phyloP scores from a whole-genome alignment of 2,888 invertebrate species.

The Sympetrum striolatum region DNA sequence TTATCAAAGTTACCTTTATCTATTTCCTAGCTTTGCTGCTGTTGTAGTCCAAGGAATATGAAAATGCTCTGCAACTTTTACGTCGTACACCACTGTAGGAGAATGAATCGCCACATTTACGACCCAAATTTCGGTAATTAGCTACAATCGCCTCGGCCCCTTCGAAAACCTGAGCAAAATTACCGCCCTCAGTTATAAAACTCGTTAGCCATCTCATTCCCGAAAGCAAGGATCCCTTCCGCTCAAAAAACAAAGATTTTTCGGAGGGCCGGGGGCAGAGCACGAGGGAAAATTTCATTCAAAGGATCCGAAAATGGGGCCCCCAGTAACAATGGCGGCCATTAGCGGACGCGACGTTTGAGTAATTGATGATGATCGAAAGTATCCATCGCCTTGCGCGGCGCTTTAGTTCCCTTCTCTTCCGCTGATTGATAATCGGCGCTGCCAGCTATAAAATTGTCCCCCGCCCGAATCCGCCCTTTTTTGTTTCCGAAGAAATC shows the following conservation, averaged over 20 bases:
- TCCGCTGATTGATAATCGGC: constrained; percentile 30
- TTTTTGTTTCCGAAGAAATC: not conserved
- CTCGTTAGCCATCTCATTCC: not conserved
- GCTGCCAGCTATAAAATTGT: not conserved
- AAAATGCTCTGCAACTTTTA: too few species aligned
- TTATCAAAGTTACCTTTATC: too few species aligned
- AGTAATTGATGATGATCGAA: not conserved
- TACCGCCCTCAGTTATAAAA: not conserved
- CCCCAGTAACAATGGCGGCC: not conserved
- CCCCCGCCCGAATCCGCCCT: not conserved
- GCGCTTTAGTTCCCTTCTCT: not conserved
- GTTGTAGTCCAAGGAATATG: too few species aligned
- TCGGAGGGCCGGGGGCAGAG: not conserved
- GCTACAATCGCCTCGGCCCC: too few species aligned
- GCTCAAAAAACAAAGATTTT: not conserved
- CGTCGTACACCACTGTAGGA: too few species aligned
- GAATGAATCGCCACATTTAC: too few species aligned
- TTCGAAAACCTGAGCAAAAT: too few species aligned
- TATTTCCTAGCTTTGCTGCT: too few species aligned
- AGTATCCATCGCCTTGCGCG: not conserved
- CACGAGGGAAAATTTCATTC: not conserved
- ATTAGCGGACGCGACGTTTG: not conserved
- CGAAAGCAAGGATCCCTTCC: not conserved
- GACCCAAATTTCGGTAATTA: too few species aligned
- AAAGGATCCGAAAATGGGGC: not conserved